Conservation (phyloP, 1,140 invertebrate species). For the Dufourea novaeangliae region DNA sequence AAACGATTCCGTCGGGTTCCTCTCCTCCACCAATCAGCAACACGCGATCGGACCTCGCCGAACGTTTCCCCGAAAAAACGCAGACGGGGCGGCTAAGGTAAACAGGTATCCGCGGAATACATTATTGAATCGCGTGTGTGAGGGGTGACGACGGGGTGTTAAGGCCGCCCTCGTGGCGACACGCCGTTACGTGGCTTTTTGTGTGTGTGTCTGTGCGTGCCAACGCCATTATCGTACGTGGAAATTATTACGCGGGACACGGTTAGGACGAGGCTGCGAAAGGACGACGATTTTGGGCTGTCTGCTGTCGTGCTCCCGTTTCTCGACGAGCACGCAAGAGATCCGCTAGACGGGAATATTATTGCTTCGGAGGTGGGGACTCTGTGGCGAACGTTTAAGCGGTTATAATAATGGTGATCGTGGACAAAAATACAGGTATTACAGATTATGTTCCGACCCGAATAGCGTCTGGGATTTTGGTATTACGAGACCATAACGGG, state of each 20-base stretch:
- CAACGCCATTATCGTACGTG: conserved; percentile 6
- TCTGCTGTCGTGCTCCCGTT: too few species aligned
- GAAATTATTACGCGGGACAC: conserved; percentile 10
- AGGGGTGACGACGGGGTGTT: conserved; percentile 28
- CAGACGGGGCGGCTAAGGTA: conserved; percentile 26
- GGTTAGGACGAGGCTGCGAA: background rate
- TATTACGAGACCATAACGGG: too few species aligned
- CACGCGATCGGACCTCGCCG: conserved; percentile 6
- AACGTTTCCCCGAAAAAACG: background rate
- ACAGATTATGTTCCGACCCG: too few species aligned
- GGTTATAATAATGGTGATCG: too few species aligned
- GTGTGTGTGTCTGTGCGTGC: conserved; percentile 20
- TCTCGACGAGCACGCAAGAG: background rate
- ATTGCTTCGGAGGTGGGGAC: background rate
- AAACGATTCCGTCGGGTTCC: background rate
- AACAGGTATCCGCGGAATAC: conserved; percentile 33
- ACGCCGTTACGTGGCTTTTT: too few species aligned
- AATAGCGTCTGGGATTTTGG: too few species aligned
- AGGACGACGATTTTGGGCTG: background rate
- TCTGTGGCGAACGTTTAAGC: background rate
- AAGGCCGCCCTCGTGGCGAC: conserved; percentile 1
- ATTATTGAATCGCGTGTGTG: conserved; percentile 39
- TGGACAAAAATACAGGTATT: too few species aligned
- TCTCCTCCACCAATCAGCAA: background rate
- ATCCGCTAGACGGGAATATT: background rate